A percentile compares a stretch with the other conserved stretches of the same genome.
These are phyloP conservation scores for Fabriciana adippe DNA, from an alignment of 2,888 invertebrate genomes.

Conservation along the genomic window DNA sequence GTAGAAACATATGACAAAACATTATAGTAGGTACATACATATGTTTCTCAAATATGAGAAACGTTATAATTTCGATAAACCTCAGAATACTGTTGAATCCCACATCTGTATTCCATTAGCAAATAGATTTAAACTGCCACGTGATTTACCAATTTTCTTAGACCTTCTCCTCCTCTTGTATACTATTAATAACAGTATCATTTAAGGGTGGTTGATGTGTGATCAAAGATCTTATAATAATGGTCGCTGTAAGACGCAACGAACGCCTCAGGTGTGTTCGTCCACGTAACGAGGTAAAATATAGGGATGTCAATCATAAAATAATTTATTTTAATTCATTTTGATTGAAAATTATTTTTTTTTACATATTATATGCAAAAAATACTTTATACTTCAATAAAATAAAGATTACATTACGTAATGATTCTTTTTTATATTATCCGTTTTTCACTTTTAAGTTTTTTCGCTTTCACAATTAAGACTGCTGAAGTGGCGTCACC, in stretches of 20 bases:
- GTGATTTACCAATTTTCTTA: conserved; percentile 53
- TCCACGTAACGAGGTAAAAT: conserved; percentile 60
- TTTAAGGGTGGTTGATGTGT: conserved; percentile 56
- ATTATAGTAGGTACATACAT: no score
- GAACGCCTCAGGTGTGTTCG: conserved; percentile 75
- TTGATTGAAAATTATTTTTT: not conserved
- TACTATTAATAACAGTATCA: conserved; percentile 53
- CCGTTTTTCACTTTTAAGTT: no score
- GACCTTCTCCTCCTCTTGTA: conserved; percentile 48
- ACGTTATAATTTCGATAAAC: conserved; percentile 60
- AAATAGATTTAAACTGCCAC: conserved; percentile 68
- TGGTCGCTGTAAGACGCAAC: conserved; percentile 71
- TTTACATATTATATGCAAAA: not conserved
- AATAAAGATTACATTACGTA: not conserved
- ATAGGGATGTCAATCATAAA: conserved; percentile 52
- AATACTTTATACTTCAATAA: not conserved
- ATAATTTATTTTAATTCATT: conserved; percentile 3
- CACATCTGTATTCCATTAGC: conserved; percentile 79
- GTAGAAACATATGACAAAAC: no score
- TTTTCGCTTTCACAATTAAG: no score
- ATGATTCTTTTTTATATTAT: no score
- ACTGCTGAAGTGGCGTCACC: no score
- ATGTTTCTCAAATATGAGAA: conserved; percentile 31
- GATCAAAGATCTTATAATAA: conserved; percentile 64
- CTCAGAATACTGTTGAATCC: conserved; percentile 69